Conservation (phyloP, 2,797 vertebrate species). For the Buphagus erythrorhynchus region DNA sequence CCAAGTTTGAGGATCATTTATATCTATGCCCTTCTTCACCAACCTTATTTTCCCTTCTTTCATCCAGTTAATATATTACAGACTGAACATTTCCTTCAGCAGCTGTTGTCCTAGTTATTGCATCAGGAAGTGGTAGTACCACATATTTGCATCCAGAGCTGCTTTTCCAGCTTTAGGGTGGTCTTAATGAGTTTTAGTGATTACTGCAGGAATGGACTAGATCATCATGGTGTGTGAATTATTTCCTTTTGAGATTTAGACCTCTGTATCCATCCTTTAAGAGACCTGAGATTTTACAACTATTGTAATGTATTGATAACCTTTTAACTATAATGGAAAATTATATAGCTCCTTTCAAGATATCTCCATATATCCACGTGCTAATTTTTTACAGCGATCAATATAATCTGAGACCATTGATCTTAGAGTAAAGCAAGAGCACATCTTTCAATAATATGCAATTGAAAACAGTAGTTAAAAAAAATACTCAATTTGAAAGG, state of each 20-base stretch:
- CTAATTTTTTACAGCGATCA: not conserved
- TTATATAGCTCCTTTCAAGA: not conserved
- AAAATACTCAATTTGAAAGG: not conserved
- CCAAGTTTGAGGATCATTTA: not conserved
- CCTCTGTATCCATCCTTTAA: not conserved
- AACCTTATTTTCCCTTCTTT: not conserved
- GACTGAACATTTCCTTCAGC: not conserved
- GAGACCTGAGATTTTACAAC: not conserved
- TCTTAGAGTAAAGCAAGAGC: not conserved
- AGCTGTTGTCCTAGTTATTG: not conserved
- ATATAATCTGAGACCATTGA: rapidly evolving
- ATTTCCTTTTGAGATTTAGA: not conserved
- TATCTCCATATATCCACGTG: not conserved
- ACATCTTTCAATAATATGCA: not conserved
- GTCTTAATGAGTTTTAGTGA: not conserved
- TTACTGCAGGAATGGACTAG: not conserved
- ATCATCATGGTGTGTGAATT: not conserved
- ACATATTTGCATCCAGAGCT: not conserved
- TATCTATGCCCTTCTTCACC: not conserved
- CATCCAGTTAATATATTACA: not conserved
- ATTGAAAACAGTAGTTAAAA: not conserved
- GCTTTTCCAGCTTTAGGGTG: not conserved
- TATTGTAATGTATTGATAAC: not conserved
- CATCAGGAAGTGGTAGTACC: not conserved
- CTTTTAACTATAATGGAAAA: not conserved